A percentile compares a stretch with the other conserved stretches of the same genome.
Evolutionary conservation across 2,888 invertebrate species (phyloP).

Genomic region (Acrobasis consociella): DNA sequence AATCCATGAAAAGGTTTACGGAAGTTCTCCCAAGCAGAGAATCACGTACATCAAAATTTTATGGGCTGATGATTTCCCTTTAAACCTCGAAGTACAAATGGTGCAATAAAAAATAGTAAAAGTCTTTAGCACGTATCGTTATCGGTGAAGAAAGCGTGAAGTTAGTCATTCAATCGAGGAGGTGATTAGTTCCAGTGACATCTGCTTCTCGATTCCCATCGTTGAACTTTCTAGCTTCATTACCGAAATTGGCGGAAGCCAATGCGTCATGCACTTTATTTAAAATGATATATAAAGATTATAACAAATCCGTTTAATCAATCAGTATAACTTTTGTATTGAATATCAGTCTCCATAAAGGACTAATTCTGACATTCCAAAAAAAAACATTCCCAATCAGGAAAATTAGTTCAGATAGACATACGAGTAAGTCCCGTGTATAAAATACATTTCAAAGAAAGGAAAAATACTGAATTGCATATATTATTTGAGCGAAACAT

Average conservation of each 20-base stretch:
- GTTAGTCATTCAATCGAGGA: constrained; percentile 40
- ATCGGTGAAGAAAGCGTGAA: constrained; percentile 55
- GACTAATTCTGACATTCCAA: too few species aligned
- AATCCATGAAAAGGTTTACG: not conserved
- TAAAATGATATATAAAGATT: too few species aligned
- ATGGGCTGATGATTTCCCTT: not conserved
- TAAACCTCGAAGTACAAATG: constrained; percentile 7
- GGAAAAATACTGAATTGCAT: too few species aligned
- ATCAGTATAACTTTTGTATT: too few species aligned
- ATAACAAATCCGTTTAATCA: too few species aligned
- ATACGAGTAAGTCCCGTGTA: too few species aligned
- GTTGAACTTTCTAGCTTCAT: constrained; percentile 34
- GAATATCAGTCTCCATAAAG: too few species aligned
- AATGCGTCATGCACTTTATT: too few species aligned
- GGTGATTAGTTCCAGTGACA: constrained; percentile 56
- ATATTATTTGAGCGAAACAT: too few species aligned
- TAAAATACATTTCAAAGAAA: too few species aligned
- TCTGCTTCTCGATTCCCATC: constrained; percentile 38
- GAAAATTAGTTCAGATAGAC: too few species aligned
- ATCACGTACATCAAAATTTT: constrained; percentile 4
- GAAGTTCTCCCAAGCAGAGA: constrained; percentile 1
- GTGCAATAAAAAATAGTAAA: constrained; percentile 17
- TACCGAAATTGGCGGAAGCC: not conserved
- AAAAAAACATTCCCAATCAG: too few species aligned
- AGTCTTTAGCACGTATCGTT: constrained; percentile 25